Evolutionary conservation across 92 coral and sea anemone genomes (phyloP), one percentile per base, ranked within the genome.

Genomic region (Paramuricea clavata): DNA sequence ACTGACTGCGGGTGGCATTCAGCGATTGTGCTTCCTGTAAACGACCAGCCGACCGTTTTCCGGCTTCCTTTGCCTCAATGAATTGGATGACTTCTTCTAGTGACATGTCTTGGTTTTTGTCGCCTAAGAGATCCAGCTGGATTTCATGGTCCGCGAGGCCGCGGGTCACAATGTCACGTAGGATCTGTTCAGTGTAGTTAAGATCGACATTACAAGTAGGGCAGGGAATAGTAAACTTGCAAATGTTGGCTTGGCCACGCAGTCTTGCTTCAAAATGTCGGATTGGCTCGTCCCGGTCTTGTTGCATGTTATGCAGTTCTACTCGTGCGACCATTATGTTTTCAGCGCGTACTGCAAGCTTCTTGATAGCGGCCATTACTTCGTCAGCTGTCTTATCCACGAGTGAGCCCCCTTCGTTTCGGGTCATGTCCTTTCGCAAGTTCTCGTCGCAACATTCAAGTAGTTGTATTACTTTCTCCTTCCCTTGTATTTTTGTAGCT

Each of bases 401-500:
- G 33, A 93, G 68, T 3, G 88, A 90, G 70, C 93, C 83, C 22
- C 95, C 90, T 0, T 92, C 80, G 21, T 90, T 88, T 6, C 83
- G 70, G 30, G 93, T 89, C 35, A 89, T 87, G 89, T 89, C 95
- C 65, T 92, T 92, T 35, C 91, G 91, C n/a, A 74, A 30, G 31
- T 15, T 27, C 33, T 74, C 81, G 32, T 34, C 61, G 27, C 81
- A 74, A n/a, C 81, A 74, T 54, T 74, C 80, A 32, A 74, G 54
- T 10, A 74, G 60, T 25, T 74, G 60, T 26, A 74, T 41, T 35
- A 74, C 81, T 39, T 74, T 74, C 5, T 74, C 81, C 16, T 74
- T n/a, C 1, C 59, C 49, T 1, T 62, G 61, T 6, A 85, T 28
- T 28, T 92, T 69, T 6, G 94, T 92, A 8, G 89, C 91, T 7